A percentile compares a stretch with the other conserved stretches of the same genome.
Conservation (phyloP, 2,888 invertebrate genomes). For the Troglohyphantes excavatus region DNA sequence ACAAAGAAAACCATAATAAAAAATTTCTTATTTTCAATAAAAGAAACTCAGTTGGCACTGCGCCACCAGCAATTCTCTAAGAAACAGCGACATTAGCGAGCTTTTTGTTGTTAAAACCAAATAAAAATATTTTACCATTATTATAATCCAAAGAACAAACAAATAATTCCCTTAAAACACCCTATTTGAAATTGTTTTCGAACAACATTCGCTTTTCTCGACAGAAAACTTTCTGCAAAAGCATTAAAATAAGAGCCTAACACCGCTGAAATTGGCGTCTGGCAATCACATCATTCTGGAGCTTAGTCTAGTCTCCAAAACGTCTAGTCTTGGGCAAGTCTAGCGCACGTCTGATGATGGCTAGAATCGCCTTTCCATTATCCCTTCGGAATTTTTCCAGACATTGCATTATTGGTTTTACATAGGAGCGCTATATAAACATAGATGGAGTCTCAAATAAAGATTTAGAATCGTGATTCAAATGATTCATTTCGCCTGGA, state of each 20-base stretch:
- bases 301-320: no score
- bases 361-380: not conserved
- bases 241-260: not conserved
- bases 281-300: not conserved
- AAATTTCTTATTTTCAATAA: not conserved
- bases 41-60: not conserved
- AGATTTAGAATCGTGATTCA: no score
- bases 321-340: not conserved
- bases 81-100: not conserved
- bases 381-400: not conserved
- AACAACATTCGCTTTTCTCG: not conserved
- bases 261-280: not conserved
- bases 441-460: no score
- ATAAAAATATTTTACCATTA: not conserved
- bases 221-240: not conserved
- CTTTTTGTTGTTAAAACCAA: not conserved
- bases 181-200: not conserved
- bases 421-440: not conserved
- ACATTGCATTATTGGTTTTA: not conserved
- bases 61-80: not conserved
- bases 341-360: not conserved
- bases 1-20: not conserved
- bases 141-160: not conserved
- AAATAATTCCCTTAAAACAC: not conserved
- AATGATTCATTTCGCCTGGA: no score